Evolutionary conservation across 2,113 vertebrate species (phyloP).

Genomic region (Tamias sibiricus): DNA sequence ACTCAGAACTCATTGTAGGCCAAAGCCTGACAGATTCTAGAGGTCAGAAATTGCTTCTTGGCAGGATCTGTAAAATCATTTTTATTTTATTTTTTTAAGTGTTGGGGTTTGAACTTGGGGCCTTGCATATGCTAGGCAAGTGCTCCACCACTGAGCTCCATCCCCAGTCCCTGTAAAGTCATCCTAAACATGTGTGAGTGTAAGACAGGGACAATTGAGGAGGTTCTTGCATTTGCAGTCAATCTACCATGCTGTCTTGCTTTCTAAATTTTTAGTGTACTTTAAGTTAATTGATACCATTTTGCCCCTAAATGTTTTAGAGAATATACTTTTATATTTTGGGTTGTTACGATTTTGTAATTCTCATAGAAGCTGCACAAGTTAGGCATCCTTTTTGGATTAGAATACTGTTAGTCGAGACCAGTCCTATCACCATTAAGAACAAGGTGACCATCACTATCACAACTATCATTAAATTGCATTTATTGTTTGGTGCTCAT

Average conservation of each 20-base stretch:
- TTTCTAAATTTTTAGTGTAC: neutral
- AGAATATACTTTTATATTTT: neutral
- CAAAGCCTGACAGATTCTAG: neutral
- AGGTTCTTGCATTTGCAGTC: neutral
- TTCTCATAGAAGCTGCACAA: neutral
- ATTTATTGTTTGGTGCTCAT: neutral
- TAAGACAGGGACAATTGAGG: neutral
- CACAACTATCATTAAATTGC: neutral
- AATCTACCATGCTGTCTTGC: fast-evolving
- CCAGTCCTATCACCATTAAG: neutral
- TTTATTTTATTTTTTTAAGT: too few relatives aligned
- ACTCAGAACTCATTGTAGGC: neutral
- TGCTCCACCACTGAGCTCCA: too few relatives aligned
- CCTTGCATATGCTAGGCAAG: too few relatives aligned
- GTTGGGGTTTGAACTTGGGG: too few relatives aligned
- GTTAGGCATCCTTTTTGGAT: neutral
- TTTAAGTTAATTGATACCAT: neutral
- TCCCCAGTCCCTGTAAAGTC: too few relatives aligned
- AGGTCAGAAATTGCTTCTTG: neutral
- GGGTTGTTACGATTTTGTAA: neutral
- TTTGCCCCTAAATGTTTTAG: neutral
- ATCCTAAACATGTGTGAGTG: neutral
- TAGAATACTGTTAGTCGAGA: neutral
- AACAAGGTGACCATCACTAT: neutral
- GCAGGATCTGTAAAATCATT: neutral